Base-by-base conservation (phyloP, 2,113 vertebrate species). In the Fulmarus glacialis region DNA sequence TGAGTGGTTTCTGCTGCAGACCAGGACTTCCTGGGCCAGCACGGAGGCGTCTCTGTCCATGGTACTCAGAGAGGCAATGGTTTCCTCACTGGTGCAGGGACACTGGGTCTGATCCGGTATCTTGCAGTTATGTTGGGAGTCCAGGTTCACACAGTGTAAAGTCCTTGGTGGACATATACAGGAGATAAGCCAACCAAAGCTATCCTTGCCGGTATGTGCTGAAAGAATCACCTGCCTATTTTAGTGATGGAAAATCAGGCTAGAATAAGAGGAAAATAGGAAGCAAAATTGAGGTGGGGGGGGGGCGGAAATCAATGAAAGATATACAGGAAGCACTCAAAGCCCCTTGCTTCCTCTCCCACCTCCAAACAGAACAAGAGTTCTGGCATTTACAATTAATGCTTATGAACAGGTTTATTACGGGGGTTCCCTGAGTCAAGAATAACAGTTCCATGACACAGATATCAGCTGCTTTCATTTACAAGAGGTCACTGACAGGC, bases 51-150 rank as follows among this genome's bases (percentile, higher is more conserved):
- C 96, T 95, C 94, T 97, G 96, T 97, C 96, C 94, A 89, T 95
- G 94, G 97, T 97, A 82, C 94, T 84, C 77, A 38, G 9, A 0
- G 0, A 88, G 53, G 29, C 8, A 77, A 3, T 0, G 1, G 32
- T 13, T 60, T 63, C 53, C 23, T 64, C 8, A 11, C 13, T 1
- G 2, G 19, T 13, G 23, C 36, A 36, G n/a, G 7, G 12, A 38
- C 9, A 1, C 11, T 0, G 0, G 36, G 7, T 75, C 63, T 30
- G 32, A 58, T 14, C 52, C 0, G 0, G 6, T 11, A 62, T 19
- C 32, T n/a, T 42, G 17, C 32, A 0, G 0, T 48, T 18, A 20
- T 0, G 0, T 3, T 68, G 47, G 34, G 50, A 66, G 47, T 36
- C 81, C n/a, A 40, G 9, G 36, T 34, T 77, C n/a, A 24, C 47